These are phyloP conservation scores for Thymelicus lineola DNA, from an alignment of 2,888 invertebrate genomes.

Conservation along the genomic window DNA sequence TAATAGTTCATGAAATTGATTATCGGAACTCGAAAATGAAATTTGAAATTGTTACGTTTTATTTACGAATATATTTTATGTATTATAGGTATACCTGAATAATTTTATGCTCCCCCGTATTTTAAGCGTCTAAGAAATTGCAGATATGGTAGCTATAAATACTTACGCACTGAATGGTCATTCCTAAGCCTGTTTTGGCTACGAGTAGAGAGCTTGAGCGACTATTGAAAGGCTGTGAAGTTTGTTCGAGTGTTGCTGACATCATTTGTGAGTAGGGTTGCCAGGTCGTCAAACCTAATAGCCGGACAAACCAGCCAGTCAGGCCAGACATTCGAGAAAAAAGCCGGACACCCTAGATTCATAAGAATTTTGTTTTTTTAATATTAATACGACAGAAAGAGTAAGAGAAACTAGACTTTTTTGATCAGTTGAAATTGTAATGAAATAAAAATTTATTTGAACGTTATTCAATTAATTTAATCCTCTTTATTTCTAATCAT, in stretches of 20 bases:
- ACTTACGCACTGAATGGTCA: conserved; percentile 64
- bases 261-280: conserved; percentile 48
- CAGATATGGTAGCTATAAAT: conserved; percentile 51
- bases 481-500: too few relatives aligned
- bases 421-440: too few relatives aligned
- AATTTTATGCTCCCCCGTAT: conserved; percentile 22
- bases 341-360: too few relatives aligned
- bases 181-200: conserved; percentile 72
- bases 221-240: conserved; percentile 82
- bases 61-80: conserved; percentile 19
- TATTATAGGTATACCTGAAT: conserved; percentile 5
- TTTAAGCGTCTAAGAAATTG: conserved; percentile 28
- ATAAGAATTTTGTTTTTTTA: too few relatives aligned
- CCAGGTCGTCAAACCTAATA: too few relatives aligned
- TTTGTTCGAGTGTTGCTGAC: conserved; percentile 65
- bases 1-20: not conserved
- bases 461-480: too few relatives aligned
- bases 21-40: not conserved
- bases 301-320: too few relatives aligned
- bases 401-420: too few relatives aligned
- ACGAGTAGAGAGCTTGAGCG: conserved; percentile 68
- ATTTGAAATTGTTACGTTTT: conserved; percentile 7
- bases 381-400: too few relatives aligned
- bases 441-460: too few relatives aligned
- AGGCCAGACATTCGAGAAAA: too few relatives aligned